Evolutionary conservation across 2,113 vertebrate genomes (phyloP).

Genomic region (Atrichornis clamosus): DNA sequence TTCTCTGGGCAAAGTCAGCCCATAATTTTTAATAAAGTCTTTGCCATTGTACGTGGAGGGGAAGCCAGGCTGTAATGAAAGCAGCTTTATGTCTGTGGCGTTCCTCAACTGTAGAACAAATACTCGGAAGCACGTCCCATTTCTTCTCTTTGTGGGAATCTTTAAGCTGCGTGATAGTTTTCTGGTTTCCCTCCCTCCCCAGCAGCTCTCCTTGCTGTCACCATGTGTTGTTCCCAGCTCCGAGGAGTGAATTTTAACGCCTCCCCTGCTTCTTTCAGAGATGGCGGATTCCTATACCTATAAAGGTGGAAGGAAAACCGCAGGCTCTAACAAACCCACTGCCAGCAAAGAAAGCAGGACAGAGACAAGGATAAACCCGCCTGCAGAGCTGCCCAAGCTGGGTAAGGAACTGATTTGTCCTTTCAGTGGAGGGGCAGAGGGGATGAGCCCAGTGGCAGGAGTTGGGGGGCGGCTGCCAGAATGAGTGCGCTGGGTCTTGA

Average conservation of each 20-base stretch:
- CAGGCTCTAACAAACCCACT: constrained; percentile 77
- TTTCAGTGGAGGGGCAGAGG: accelerated
- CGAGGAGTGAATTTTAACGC: background rate
- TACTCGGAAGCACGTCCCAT: background rate
- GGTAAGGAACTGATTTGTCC: constrained; percentile 73
- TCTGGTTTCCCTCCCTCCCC: background rate
- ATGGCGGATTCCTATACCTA: constrained; percentile 87
- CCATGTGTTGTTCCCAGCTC: background rate
- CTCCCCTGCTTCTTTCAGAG: constrained; percentile 67
- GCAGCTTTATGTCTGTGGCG: background rate
- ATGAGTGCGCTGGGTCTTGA: accelerated
- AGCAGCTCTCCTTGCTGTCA: background rate
- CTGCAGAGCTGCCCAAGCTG: constrained; percentile 77
- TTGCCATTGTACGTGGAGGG: background rate
- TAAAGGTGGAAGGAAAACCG: constrained; percentile 82
- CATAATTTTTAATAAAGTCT: constrained; percentile 47
- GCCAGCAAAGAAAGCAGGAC: constrained; percentile 78
- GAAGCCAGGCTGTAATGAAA: background rate
- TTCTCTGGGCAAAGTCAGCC: constrained; percentile 1
- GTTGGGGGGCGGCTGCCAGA: accelerated
- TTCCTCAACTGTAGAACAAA: background rate
- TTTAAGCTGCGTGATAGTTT: background rate
- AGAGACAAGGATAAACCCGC: constrained; percentile 71
- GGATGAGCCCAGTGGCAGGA: background rate
- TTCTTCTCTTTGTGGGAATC: background rate